These are phyloP conservation scores for Stegodyphus dumicola DNA, from an alignment of 1,140 invertebrate genomes.

Conservation along the genomic window DNA sequence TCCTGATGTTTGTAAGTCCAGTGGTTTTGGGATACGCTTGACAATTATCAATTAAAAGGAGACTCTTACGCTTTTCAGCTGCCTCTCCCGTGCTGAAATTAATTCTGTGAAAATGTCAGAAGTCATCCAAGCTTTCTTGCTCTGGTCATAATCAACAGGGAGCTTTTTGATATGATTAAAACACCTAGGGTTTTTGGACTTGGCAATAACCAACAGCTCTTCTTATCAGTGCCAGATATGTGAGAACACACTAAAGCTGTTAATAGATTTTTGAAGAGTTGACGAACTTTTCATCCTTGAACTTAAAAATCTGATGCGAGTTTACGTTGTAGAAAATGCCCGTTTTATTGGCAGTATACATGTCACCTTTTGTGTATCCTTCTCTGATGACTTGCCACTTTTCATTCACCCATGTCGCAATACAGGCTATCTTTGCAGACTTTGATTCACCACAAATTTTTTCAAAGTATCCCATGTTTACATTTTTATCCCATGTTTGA, in stretches of 20 bases:
- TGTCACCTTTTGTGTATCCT: conserved; percentile 61
- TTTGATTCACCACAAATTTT: conserved; percentile 52
- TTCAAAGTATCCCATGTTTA: conserved; percentile 63
- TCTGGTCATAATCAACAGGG: not conserved
- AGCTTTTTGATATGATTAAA: not conserved
- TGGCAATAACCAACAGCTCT: too few species aligned
- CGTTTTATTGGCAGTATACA: conserved; percentile 63
- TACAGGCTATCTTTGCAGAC: conserved; percentile 49
- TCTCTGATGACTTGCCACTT: conserved; percentile 54
- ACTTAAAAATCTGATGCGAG: not conserved
- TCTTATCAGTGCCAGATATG: not conserved
- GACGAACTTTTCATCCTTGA: not conserved
- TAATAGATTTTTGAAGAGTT: not conserved
- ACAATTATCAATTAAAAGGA: too few species aligned
- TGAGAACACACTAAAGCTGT: not conserved
- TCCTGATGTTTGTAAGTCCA: too few species aligned
- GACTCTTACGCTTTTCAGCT: too few species aligned
- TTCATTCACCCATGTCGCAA: conserved; percentile 56
- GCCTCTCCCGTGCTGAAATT: not conserved
- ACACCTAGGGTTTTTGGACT: not conserved
- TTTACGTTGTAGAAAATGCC: conserved; percentile 61
- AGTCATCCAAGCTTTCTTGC: not conserved
- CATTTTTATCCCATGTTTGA: conserved; percentile 63
- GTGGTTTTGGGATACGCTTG: too few species aligned
- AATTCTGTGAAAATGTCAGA: not conserved